These are phyloP conservation scores for Atrichornis clamosus DNA, from an alignment of 2,113 vertebrate species.

Conservation along the genomic window DNA sequence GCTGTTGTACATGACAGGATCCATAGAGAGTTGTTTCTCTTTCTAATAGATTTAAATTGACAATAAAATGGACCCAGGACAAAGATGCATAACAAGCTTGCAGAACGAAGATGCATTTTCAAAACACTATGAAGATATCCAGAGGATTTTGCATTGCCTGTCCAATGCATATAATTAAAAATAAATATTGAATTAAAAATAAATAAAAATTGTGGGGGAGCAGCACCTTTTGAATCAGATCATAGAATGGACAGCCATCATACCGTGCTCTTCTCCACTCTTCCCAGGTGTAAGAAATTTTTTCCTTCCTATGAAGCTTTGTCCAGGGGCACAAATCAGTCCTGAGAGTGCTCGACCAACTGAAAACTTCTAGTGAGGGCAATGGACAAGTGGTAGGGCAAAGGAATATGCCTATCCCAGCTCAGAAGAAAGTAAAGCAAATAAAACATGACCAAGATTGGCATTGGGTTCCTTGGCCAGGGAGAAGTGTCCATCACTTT, in stretches of 20 bases:
- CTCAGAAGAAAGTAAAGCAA: background rate
- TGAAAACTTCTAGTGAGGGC: background rate
- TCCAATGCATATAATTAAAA: background rate
- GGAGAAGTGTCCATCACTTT: background rate
- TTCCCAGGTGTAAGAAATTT: background rate
- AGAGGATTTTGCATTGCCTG: background rate
- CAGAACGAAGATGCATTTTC: background rate
- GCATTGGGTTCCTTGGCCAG: background rate
- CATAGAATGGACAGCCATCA: background rate
- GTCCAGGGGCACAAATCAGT: fast-evolving
- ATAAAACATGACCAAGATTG: background rate
- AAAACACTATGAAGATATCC: background rate
- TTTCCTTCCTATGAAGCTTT: background rate
- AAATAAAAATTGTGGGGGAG: background rate
- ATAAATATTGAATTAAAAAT: background rate
- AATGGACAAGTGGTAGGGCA: background rate
- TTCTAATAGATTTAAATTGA: constrained; percentile 22
- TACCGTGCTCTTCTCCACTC: background rate
- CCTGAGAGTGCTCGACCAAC: background rate
- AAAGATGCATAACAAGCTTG: background rate
- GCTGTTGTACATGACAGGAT: background rate
- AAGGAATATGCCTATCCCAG: background rate
- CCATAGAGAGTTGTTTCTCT: constrained; percentile 8
- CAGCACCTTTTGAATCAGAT: background rate
- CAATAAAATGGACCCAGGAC: background rate